These are phyloP conservation scores for Pelmatolapia mariae DNA, from an alignment of 2,113 vertebrate species.

Conservation along the genomic window DNA sequence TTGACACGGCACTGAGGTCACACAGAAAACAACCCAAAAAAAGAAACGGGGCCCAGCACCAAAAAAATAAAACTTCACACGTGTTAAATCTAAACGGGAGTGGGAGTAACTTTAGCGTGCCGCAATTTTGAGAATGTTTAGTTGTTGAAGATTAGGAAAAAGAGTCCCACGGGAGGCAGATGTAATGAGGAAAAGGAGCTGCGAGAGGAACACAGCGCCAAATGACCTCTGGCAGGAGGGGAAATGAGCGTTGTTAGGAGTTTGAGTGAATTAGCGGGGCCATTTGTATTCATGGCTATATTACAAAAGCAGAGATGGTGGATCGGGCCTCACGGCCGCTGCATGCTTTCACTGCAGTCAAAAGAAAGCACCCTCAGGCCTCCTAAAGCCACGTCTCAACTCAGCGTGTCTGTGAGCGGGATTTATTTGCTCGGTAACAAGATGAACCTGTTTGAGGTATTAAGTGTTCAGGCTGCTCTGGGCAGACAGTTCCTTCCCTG, in stretches of 20 bases:
- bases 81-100: neutral
- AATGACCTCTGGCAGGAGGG: constrained; percentile 39
- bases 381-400: constrained; percentile 27
- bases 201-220: constrained; percentile 3
- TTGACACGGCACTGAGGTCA: neutral
- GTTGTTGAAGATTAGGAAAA: neutral
- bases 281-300: constrained; percentile 47
- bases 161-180: neutral
- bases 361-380: constrained; percentile 19
- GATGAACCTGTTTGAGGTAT: constrained; percentile 40
- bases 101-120: neutral
- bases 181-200: constrained; percentile 8
- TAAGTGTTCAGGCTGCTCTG: constrained; percentile 15
- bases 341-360: constrained; percentile 18
- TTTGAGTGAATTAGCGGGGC: constrained; percentile 29
- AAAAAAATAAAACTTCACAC: neutral
- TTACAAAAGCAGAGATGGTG: constrained; percentile 16
- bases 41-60: neutral
- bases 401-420: constrained; percentile 7
- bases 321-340: neutral
- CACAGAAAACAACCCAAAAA: neutral
- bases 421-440: constrained; percentile 49
- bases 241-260: constrained; percentile 39
- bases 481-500: neutral
- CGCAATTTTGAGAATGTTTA: neutral